Evolutionary conservation across 2,888 invertebrate genomes (phyloP), one percentile per base, ranked within the genome.

Genomic region (Molanna angustata): DNA sequence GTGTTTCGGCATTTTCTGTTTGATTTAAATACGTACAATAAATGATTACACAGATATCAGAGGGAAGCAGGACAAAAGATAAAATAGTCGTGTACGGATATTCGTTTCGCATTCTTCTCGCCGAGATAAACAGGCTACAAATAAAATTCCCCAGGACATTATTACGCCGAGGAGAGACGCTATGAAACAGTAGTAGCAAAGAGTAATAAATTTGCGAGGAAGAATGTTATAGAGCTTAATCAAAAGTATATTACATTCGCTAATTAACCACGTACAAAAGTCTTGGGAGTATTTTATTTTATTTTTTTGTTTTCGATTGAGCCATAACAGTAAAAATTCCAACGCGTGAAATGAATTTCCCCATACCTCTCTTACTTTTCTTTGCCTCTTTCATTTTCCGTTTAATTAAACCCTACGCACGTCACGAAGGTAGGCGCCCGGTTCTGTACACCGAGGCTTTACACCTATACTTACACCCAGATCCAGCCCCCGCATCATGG

Each of bases 301-400:
- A 19, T 44, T 45, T 42, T n/a, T 44, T 49, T 33, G 18, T 2
- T 42, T 52, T 49, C 47, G 49, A 58, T 58, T 55, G 55, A 58
- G 55, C 44, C 52, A 49, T 58, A 52, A 58, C 50, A 55, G 49
- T 58, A 43, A 47, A 57, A 55, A 58, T 55, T 55, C 58, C 52
- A 18, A 46, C 55, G 55, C 52, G 58, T 52, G 48, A 52, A 52
- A 57, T 57, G 50, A 54, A 54, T 43, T 48, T 49, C 41, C 19
- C 39, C n/a, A 17, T 42, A 11, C 48, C 42, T 14, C 18, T 13
- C 18, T 44, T 50, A 40, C 40, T 46, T 49, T 48, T 22, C 17
- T 45, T 39, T 32, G 18, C 33, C 9, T 33, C 37, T 47, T 47
- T 41, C 42, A 32, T 40, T 55, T 48, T 51, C 48, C 50, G 31